These are phyloP conservation scores for Aix galericulata DNA, from an alignment of 2,113 vertebrate genomes.

Conservation along the genomic window DNA sequence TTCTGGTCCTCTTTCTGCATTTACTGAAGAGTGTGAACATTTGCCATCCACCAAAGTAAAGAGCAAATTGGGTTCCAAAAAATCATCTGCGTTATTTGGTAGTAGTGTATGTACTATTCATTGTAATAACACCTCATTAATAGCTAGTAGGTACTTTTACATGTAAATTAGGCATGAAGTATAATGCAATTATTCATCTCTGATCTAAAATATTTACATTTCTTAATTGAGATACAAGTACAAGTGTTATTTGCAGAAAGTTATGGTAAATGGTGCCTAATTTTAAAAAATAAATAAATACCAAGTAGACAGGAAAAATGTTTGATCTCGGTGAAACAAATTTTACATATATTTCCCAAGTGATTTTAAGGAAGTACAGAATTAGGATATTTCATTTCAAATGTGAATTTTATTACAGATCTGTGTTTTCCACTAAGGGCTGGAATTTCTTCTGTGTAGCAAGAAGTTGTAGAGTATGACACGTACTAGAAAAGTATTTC, in stretches of 20 bases:
- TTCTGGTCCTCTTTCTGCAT: neutral
- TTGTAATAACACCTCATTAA: neutral
- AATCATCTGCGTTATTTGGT: neutral
- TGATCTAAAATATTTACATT: constrained; percentile 31
- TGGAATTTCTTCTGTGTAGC: neutral
- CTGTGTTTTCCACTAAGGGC: neutral
- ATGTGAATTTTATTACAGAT: neutral
- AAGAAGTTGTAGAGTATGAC: neutral
- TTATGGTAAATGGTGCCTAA: neutral
- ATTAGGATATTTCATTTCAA: neutral
- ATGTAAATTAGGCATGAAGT: neutral
- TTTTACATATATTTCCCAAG: neutral
- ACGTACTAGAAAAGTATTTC: neutral
- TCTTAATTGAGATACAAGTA: neutral
- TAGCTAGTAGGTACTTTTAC: neutral
- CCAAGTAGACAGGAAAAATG: neutral
- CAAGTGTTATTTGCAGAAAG: neutral
- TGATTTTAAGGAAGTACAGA: neutral
- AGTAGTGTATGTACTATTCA: neutral
- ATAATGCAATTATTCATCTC: constrained; percentile 17
- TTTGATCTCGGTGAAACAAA: neutral
- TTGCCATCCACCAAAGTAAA: neutral
- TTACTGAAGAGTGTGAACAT: neutral
- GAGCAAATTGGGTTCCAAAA: neutral
- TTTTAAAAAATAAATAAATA: neutral